Evolutionary conservation across 2,113 vertebrate species (phyloP), one percentile per base, ranked within the genome.

Genomic region (Halichoerus grypus): DNA sequence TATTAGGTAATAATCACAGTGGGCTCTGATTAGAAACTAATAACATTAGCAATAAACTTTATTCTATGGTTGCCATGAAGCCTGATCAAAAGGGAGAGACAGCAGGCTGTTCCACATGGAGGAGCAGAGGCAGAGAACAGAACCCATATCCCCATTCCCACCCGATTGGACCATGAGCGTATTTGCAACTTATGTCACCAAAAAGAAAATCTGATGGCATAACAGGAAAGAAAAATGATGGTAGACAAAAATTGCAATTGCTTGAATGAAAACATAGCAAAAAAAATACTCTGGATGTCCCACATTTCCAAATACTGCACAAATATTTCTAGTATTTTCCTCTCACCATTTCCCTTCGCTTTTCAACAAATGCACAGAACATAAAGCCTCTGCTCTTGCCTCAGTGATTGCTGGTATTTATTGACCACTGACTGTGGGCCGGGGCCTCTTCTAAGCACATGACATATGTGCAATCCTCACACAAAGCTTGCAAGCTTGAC

Each of bases 21-120:
- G 90, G 83, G 80, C 96, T 98, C 96, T 98, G 96, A 98, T 99
- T 98, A 98, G 98, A 98, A 98, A 98, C 97, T 98, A 98, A 98
- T 97, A 97, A 90, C 97, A 69, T 96, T 92, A 97, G 95, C 85
- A 97, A 97, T 98, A 98, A 98, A 98, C 86, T 95, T 89, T 97
- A 77, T 95, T 42, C 67, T 49, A 42, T 89, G 31, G 21, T 82
- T 92, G 71, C 81, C 96, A 91, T 53, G 95, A 97, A 97, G 71
- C 96, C 80, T 31, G 57, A 93, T 97, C 82, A 76, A 77, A 97
- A 26, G 33, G 7, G 33, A n/a, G 55, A 77, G 28, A 74, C 5
- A 28, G 5, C 21, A 67, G 55, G 6, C 65, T 71, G 6, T 28
- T 82, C 11, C 12, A 1, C 2, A 0, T 8, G 2, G 51, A 67